Evolutionary conservation across 2,888 invertebrate species (phyloP).

Genomic region (Phorcus lineatus): DNA sequence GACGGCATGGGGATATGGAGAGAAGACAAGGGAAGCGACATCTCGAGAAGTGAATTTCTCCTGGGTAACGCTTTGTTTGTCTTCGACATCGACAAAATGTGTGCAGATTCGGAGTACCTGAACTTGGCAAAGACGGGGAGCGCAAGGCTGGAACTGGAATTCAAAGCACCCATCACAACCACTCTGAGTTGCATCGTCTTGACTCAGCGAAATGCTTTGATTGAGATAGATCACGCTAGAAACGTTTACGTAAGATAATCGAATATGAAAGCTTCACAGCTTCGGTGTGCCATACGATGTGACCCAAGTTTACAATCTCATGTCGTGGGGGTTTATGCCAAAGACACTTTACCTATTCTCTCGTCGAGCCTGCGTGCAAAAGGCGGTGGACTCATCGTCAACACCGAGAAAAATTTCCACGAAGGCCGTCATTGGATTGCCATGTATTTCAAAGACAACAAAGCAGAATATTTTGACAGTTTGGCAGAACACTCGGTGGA

Average conservation of each 20-base stretch:
- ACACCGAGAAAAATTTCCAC: background rate
- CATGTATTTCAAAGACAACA: background rate
- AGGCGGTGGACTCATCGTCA: background rate
- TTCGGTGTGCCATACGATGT: background rate
- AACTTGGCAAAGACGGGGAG: background rate
- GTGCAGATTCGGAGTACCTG: background rate
- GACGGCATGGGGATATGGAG: background rate
- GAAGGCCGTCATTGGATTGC: slow-evolving; percentile 3
- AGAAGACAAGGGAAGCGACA: background rate
- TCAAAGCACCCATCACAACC: background rate
- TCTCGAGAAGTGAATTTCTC: background rate
- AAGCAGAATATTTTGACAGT: slow-evolving; percentile 2
- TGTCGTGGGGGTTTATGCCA: background rate
- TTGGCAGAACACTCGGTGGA: background rate
- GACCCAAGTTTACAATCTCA: background rate
- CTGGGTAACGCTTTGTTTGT: background rate
- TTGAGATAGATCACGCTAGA: background rate
- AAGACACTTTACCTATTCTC: background rate
- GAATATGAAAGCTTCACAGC: background rate
- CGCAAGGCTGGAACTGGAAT: background rate
- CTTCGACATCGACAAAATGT: background rate
- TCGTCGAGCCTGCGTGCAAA: background rate
- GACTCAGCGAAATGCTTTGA: background rate
- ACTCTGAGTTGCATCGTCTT: background rate
- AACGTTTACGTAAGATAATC: background rate